phyloP scores from a whole-genome alignment of 2,797 vertebrate genomes.

The Todus mexicanus region DNA sequence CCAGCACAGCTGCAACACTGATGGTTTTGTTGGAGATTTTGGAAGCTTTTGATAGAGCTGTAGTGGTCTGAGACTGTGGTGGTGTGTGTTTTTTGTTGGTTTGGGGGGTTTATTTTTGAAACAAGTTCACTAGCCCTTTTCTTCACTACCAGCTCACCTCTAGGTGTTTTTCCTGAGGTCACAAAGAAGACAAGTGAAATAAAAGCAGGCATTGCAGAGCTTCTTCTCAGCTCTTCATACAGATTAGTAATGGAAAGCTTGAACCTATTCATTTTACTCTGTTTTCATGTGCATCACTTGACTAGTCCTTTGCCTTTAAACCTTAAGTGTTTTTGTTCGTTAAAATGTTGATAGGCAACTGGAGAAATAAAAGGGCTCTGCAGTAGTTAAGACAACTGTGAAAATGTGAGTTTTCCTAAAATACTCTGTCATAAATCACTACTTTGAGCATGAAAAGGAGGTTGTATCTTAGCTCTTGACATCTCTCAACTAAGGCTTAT shows the following conservation, averaged over 20 bases:
- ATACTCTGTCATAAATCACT: neutral
- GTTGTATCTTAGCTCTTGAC: neutral
- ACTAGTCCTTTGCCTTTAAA: neutral
- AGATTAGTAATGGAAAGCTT: neutral
- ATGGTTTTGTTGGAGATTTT: neutral
- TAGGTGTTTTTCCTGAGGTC: neutral
- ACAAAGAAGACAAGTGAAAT: neutral
- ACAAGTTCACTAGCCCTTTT: neutral
- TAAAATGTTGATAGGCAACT: neutral
- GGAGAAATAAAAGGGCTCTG: neutral
- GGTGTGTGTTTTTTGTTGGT: neutral
- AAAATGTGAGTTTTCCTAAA: neutral
- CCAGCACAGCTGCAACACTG: neutral
- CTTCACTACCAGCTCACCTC: neutral
- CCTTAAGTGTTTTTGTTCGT: neutral
- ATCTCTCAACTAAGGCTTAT: neutral
- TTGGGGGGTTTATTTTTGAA: neutral
- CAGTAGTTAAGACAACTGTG: neutral
- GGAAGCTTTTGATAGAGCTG: neutral
- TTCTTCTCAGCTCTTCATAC: neutral
- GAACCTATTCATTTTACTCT: neutral
- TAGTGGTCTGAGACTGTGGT: neutral
- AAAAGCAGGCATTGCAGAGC: neutral
- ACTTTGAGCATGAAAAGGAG: neutral
- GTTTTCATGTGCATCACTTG: neutral